phyloP scores from a whole-genome alignment of 1,140 invertebrate species.

The Diplogasteroides magnus region DNA sequence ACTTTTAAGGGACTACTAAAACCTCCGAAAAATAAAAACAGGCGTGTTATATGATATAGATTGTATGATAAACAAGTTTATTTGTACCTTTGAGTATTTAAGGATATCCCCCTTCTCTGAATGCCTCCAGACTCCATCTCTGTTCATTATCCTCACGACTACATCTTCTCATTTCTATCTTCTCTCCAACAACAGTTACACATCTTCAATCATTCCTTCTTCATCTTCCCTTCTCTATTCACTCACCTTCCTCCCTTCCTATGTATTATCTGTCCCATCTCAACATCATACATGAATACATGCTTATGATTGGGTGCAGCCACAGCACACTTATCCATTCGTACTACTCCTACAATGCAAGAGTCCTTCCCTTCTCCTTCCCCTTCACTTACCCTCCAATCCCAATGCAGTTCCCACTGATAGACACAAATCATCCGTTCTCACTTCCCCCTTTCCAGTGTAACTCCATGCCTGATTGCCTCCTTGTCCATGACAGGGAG shows the following conservation, averaged over 20 bases:
- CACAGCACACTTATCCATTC: neutral
- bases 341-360: neutral
- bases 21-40: too few relatives aligned
- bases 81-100: neutral
- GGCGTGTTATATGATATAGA: too few relatives aligned
- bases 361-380: neutral
- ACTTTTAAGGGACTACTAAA: too few relatives aligned
- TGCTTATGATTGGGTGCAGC: neutral
- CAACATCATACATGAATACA: neutral
- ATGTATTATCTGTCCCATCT: neutral
- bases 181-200: neutral
- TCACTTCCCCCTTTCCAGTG: constrained; percentile 24
- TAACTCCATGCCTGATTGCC: constrained; percentile 30
- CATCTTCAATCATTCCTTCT: neutral
- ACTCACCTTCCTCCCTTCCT: neutral
- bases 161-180: neutral
- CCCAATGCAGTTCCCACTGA: constrained; percentile 18
- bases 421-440: constrained; percentile 31
- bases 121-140: neutral
- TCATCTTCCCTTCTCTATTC: neutral
- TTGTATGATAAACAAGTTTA: too few relatives aligned
- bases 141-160: neutral
- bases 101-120: neutral
- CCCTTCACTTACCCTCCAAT: constrained; percentile 3
- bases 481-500: constrained; percentile 21